Conservation (phyloP, 2,888 invertebrate species). For the Charanyca ferruginea region DNA sequence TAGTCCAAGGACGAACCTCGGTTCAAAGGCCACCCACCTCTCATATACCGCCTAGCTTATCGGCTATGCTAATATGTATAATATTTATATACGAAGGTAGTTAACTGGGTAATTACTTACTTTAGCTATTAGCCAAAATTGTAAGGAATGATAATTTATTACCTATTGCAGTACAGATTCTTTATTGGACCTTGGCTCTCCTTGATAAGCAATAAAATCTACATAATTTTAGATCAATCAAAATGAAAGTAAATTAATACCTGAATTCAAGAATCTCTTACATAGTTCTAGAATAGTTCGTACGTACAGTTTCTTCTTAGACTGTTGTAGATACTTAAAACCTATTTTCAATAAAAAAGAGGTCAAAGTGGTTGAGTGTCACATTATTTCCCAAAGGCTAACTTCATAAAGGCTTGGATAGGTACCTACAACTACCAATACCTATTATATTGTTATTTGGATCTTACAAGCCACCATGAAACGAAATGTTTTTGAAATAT, state of each 20-base stretch:
- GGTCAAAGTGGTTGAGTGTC: neutral
- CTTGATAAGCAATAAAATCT: conserved; percentile 13
- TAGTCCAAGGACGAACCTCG: conserved; percentile 84
- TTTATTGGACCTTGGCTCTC: neutral
- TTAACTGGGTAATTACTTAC: conserved; percentile 48
- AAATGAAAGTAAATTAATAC: conserved; percentile 10
- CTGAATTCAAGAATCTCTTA: neutral
- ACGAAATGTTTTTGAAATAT: too few relatives aligned
- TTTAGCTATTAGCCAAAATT: conserved; percentile 31
- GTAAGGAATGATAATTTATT: conserved; percentile 27
- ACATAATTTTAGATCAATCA: conserved; percentile 21
- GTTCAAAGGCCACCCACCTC: conserved; percentile 75
- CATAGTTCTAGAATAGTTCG: neutral
- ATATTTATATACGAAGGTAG: conserved; percentile 36
- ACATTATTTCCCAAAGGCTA: neutral
- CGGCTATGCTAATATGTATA: conserved; percentile 45
- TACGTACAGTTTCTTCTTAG: neutral
- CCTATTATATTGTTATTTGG: too few relatives aligned
- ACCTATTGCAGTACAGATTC: conserved; percentile 35
- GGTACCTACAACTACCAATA: too few relatives aligned
- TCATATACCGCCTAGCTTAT: conserved; percentile 51
- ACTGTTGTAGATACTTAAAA: neutral
- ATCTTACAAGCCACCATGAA: too few relatives aligned
- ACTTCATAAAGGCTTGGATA: too few relatives aligned
- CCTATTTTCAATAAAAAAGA: neutral